phyloP scores from a whole-genome alignment of 1,140 invertebrate species.

The Achatina immaculata region DNA sequence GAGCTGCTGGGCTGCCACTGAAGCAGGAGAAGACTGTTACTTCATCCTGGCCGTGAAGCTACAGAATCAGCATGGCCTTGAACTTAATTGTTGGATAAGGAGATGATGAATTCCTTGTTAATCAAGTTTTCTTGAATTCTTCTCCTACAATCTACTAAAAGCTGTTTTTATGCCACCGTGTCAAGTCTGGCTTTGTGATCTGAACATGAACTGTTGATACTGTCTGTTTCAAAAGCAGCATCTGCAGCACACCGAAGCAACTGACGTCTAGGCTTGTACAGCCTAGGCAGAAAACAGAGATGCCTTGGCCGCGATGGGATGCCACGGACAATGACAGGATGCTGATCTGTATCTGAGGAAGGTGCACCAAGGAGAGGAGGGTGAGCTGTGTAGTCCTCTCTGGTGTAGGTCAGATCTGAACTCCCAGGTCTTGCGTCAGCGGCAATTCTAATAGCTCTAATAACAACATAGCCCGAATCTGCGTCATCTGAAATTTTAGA shows the following conservation, averaged over 20 bases:
- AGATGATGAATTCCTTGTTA: too few species aligned
- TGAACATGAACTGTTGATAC: too few species aligned
- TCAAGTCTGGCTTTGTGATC: too few species aligned
- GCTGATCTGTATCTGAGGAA: background rate
- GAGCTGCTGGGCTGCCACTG: too few species aligned
- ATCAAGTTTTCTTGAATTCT: too few species aligned
- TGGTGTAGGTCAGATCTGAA: constrained; percentile 17
- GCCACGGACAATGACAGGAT: background rate
- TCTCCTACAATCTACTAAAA: too few species aligned
- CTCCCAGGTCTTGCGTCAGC: background rate
- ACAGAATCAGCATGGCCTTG: too few species aligned
- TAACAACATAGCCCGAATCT: constrained; percentile 54
- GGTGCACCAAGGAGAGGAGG: background rate
- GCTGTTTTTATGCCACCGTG: too few species aligned
- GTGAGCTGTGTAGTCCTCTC: constrained; percentile 13
- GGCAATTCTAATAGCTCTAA: constrained; percentile 40
- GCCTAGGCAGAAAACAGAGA: constrained; percentile 21
- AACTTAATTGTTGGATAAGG: too few species aligned
- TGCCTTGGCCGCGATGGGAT: background rate
- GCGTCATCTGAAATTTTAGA: constrained; percentile 46
- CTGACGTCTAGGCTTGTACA: constrained; percentile 52
- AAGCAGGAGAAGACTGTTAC: too few species aligned
- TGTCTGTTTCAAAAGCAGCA: constrained; percentile 61
- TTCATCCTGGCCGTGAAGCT: too few species aligned
- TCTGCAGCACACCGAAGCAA: constrained; percentile 56